Conservation (phyloP, 1,140 invertebrate species). For the Drosophila melanogaster region Release_6_plus_ISO1_MT NT_037436.4:21274501-21275000, state of each 20-base stretch:
- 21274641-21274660: conserved; percentile 43
- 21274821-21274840: conserved; percentile 16
- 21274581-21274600: conserved; percentile 36
- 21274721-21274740: conserved; percentile 2
- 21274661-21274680: conserved; percentile 15
- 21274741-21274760: conserved; percentile 60
- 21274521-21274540: conserved; percentile 16
- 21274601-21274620: conserved; percentile 31
- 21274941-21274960: conserved; percentile 16
- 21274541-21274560: conserved; percentile 24
- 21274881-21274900: conserved; percentile 51
- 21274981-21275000: background rate
- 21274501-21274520: conserved; percentile 24
- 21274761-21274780: conserved; percentile 47
- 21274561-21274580: conserved; percentile 32
- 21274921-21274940: conserved; percentile 54
- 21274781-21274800: conserved; percentile 43
- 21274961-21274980: background rate
- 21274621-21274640: conserved; percentile 49
- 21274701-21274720: conserved; percentile 40
- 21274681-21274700: conserved; percentile 23
- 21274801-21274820: conserved; percentile 26
- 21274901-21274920: conserved; percentile 63
- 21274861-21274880: conserved; percentile 47
- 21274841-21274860: conserved; percentile 5